Percentiles rank a stretch among this genome's conserved stretches.
Evolutionary conservation across 2,797 vertebrate genomes (phyloP).

Genomic region (Lepus oiostolus): DNA sequence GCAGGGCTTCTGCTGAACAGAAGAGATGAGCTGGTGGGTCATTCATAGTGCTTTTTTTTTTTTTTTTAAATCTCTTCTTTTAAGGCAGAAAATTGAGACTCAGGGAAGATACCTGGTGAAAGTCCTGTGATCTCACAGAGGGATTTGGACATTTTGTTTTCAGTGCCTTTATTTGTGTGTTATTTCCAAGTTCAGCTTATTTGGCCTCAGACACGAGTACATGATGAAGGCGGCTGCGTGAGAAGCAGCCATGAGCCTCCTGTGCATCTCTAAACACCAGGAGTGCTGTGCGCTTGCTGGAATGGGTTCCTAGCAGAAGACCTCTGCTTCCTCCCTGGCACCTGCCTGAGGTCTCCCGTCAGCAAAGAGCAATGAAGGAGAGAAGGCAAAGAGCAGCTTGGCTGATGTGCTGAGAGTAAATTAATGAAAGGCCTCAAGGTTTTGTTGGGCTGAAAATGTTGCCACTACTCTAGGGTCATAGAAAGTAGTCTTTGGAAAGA

Average conservation of each 20-base stretch:
- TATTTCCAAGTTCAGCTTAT: background rate
- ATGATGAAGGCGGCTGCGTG: background rate
- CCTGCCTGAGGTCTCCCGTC: slow-evolving; percentile 52
- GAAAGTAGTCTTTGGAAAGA: background rate
- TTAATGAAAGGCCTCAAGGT: background rate
- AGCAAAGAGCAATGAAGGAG: slow-evolving; percentile 52
- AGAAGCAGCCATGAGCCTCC: background rate
- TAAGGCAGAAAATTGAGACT: background rate
- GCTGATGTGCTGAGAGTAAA: background rate
- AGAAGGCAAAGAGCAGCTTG: slow-evolving; percentile 52
- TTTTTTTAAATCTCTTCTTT: background rate
- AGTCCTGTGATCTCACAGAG: background rate
- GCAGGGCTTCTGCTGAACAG: background rate
- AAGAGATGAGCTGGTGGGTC: background rate
- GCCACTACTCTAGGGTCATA: background rate
- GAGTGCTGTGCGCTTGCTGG: fast-evolving
- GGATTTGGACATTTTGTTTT: slow-evolving; percentile 1
- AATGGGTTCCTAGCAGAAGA: background rate
- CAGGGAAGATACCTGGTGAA: background rate
- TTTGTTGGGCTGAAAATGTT: background rate
- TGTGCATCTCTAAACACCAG: background rate
- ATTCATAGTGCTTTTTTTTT: background rate
- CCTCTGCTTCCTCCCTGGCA: slow-evolving; percentile 22
- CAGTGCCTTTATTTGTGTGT: background rate
- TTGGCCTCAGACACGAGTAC: background rate